Base-by-base conservation (phyloP, 2,113 vertebrate genomes). In the Bungarus multicinctus region DNA sequence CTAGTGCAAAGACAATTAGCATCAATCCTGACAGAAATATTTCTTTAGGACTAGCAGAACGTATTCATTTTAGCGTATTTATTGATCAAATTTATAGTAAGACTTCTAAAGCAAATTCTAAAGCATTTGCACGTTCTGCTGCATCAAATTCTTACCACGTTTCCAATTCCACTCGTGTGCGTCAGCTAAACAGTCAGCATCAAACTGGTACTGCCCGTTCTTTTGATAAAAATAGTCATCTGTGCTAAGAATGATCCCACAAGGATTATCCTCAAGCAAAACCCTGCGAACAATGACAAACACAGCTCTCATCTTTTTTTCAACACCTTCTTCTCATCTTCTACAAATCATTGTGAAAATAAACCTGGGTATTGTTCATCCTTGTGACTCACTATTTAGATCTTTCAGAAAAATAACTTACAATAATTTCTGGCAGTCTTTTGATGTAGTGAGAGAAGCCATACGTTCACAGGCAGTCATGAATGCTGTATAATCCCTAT, bases 101-200 rank as follows among this genome's bases (percentile, higher is more conserved):
- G 5, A 90, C 54, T 45, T 90, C 47, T 52, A 14, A n/a, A 64
- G 23, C 11, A 5, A 14, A 60, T 57, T 57, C 22, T 57, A 57
- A 57, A 57, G 55, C 2, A 23, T 23, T 57, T 92, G 93, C 25
- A 39, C 53, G 10, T 91, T 92, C 10, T 52, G 43, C 89, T 93
- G 85, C 43, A 20, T 90, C 88, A 90, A 91, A 60, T 92, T 93
- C 98, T 97, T 97, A 99, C 99, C 99, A 98, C 98, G 97, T 92
- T 97, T 98, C 93, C 99, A 98, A 96, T 99, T 99, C 99, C 99
- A 99, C 25, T 98, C 98, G 93, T 99, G 99, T 50, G 99, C 99
- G 94, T 99, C 98, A 93, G 97, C 98, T 94, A 99, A 97, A 81
- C 95, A 96, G 92, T 94, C 57, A 0, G 98, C 96, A 96, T 99